Percentiles rank a stretch among this genome's conserved stretches.
phyloP scores from a whole-genome alignment of 2,113 vertebrate species.

The Ariopsis seemanni region DNA sequence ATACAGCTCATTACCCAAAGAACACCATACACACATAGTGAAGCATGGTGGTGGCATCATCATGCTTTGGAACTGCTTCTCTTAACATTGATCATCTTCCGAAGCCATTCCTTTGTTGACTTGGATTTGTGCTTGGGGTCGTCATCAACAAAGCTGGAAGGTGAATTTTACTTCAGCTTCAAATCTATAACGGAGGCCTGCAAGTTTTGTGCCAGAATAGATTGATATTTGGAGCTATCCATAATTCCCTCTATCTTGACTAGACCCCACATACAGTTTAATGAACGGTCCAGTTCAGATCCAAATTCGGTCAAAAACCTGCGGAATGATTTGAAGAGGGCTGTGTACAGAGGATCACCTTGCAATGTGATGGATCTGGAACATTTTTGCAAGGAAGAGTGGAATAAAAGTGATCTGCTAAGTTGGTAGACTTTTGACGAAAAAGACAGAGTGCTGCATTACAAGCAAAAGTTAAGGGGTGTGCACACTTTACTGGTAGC shows the following conservation, averaged over 20 bases:
- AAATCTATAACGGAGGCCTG: too few relatives aligned
- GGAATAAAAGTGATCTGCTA: not conserved
- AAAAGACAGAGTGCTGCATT: not conserved
- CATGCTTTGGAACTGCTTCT: not conserved
- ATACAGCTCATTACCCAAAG: not conserved
- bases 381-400: not conserved
- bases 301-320: not conserved
- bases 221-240: too few relatives aligned
- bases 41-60: constrained; percentile 4
- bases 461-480: not conserved
- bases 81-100: not conserved
- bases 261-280: too few relatives aligned
- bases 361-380: not conserved
- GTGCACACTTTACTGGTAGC: not conserved
- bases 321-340: not conserved
- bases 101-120: too few relatives aligned
- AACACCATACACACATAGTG: not conserved
- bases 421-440: not conserved
- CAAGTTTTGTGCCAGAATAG: too few relatives aligned
- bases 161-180: too few relatives aligned
- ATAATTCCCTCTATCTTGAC: too few relatives aligned
- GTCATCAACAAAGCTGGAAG: too few relatives aligned
- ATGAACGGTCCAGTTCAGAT: not conserved
- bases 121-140: too few relatives aligned
- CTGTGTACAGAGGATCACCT: not conserved